Conservation (phyloP, 2,797 vertebrate genomes). For the Pygocentrus nattereri region DNA sequence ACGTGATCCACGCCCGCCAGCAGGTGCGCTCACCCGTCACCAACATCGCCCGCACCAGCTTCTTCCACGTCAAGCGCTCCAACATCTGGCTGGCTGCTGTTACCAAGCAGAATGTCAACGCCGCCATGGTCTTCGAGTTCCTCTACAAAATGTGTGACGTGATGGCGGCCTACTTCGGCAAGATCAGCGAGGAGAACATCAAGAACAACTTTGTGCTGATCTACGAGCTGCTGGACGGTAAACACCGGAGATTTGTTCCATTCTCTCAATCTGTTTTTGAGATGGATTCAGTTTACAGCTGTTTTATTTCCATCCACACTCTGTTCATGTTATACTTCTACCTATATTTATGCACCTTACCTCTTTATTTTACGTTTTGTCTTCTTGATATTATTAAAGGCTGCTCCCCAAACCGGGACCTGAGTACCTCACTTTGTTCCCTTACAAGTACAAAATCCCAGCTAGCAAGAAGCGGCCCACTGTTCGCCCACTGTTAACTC, state of each 20-base stretch:
- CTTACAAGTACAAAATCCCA: too few relatives aligned
- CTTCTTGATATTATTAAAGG: too few relatives aligned
- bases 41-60: constrained; percentile 98
- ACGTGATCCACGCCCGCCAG: constrained; percentile 98
- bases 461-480: too few relatives aligned
- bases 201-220: constrained; percentile 99
- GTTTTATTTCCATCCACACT: too few relatives aligned
- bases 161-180: constrained; percentile 98
- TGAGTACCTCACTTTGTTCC: too few relatives aligned
- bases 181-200: constrained; percentile 99
- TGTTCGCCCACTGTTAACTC: too few relatives aligned
- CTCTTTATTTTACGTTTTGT: too few relatives aligned
- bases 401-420: too few relatives aligned
- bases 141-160: constrained; percentile 99
- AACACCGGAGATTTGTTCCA: not conserved
- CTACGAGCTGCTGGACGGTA: constrained; percentile 98
- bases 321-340: too few relatives aligned
- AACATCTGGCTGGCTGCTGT: constrained; percentile 99
- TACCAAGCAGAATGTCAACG: constrained; percentile 99
- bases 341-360: too few relatives aligned
- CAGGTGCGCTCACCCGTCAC: constrained; percentile 98
- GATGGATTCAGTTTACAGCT: too few relatives aligned
- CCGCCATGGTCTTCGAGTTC: constrained; percentile 99
- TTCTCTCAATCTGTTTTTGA: too few relatives aligned
- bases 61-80: constrained; percentile 98